Evolutionary conservation across 1,140 invertebrate genomes (phyloP).

Genomic region (Brevipalpus yothersi): DNA sequence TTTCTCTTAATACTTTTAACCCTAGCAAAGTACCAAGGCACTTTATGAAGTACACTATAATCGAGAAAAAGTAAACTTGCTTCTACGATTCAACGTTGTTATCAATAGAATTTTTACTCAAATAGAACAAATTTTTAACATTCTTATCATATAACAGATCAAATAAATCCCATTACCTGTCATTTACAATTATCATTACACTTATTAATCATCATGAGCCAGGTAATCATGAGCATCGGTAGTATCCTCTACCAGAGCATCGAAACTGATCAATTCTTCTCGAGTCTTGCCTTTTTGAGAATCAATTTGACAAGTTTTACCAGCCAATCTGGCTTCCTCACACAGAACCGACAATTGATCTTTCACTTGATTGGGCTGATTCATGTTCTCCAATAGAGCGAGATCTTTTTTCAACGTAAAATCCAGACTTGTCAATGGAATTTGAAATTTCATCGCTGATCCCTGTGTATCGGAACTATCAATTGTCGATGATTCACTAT

Average conservation of each 20-base stretch:
- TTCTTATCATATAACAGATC: too few species aligned
- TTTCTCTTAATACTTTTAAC: too few species aligned
- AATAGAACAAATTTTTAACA: too few species aligned
- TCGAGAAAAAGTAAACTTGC: too few species aligned
- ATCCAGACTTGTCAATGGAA: neutral
- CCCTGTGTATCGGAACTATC: neutral
- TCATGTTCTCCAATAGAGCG: neutral
- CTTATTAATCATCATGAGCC: too few species aligned
- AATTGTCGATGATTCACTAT: neutral
- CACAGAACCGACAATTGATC: neutral
- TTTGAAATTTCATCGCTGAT: neutral
- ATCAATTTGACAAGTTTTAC: neutral
- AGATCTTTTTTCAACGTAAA: neutral
- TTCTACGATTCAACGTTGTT: too few species aligned
- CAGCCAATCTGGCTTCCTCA: neutral
- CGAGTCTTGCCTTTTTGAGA: neutral
- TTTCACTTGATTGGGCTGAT: neutral
- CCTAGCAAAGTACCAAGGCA: too few species aligned
- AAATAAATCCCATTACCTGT: too few species aligned
- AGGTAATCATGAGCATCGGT: neutral
- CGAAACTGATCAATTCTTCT: neutral
- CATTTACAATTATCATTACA: too few species aligned
- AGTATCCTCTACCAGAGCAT: neutral
- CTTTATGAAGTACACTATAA: too few species aligned
- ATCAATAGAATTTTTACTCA: too few species aligned